These are phyloP conservation scores for Uropsilus gracilis DNA, from an alignment of 2,113 vertebrate species.

Conservation along the genomic window DNA sequence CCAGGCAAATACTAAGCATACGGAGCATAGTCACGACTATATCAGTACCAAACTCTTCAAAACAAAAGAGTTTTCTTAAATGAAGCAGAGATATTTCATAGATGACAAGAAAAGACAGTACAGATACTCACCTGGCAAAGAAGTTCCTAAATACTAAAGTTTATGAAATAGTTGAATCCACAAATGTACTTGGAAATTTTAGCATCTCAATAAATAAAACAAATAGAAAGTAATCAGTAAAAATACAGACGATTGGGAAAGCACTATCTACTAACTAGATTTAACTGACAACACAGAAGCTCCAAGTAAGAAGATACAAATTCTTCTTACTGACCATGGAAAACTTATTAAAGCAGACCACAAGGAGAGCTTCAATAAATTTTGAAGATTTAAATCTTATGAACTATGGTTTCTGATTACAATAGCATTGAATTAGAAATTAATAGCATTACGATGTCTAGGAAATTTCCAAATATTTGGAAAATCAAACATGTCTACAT, in stretches of 20 bases:
- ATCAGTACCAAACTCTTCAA: background rate
- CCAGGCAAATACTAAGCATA: too few species aligned
- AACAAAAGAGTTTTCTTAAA: background rate
- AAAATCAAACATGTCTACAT: background rate
- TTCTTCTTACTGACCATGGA: background rate
- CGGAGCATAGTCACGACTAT: too few species aligned
- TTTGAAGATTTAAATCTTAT: background rate
- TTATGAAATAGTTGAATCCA: background rate
- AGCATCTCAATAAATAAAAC: background rate
- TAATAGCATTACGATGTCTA: background rate
- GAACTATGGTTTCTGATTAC: background rate
- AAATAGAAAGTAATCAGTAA: background rate
- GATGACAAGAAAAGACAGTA: background rate
- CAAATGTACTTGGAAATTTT: slow-evolving; percentile 2
- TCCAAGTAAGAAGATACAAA: background rate
- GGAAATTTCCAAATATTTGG: background rate
- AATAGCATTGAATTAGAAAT: background rate
- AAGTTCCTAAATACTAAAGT: background rate
- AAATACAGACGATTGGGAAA: background rate
- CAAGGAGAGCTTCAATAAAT: background rate
- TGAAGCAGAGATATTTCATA: background rate
- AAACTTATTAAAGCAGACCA: background rate
- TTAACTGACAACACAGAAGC: background rate
- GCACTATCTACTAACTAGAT: background rate
- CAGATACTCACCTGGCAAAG: too few species aligned